These are phyloP conservation scores for Cryptocheilus praepositus DNA, from an alignment of 2,888 invertebrate genomes.

Conservation along the genomic window DNA sequence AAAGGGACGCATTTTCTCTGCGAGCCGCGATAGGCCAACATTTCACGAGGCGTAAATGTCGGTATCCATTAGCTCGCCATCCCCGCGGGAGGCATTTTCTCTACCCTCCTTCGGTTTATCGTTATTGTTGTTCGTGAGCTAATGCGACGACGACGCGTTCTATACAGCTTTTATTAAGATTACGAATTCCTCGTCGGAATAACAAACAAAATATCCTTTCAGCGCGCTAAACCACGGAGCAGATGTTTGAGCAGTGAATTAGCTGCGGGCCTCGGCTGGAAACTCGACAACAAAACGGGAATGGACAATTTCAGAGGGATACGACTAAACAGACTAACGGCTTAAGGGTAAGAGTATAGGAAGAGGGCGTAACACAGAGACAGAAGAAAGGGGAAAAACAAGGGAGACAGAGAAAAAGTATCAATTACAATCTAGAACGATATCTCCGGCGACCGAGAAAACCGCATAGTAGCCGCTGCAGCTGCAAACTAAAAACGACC, in stretches of 20 bases:
- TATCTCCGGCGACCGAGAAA: too few species aligned
- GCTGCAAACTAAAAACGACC: too few species aligned
- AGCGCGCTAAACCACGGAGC: conserved; percentile 15
- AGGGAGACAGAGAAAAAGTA: conserved; percentile 13
- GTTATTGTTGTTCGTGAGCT: conserved; percentile 38
- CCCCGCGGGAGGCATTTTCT: conserved; percentile 38
- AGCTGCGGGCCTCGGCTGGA: conserved; percentile 11
- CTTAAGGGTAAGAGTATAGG: conserved; percentile 21
- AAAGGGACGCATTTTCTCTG: conserved; percentile 37
- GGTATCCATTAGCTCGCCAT: conserved; percentile 35
- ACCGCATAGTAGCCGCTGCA: too few species aligned
- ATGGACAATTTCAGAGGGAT: conserved; percentile 3
- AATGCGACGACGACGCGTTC: conserved; percentile 16
- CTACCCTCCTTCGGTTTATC: conserved; percentile 36
- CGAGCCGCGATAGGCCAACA: conserved; percentile 28
- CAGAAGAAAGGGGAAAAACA: not conserved
- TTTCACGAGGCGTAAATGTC: conserved; percentile 45
- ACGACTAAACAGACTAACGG: conserved; percentile 34
- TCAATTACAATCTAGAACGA: too few species aligned
- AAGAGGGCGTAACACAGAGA: not conserved
- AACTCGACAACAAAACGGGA: conserved; percentile 38
- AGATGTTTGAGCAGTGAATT: conserved; percentile 34
- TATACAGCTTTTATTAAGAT: conserved; percentile 33
- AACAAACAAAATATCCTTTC: conserved; percentile 1
- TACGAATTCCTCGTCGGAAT: conserved; percentile 20